Base-by-base conservation (phyloP, 2,113 vertebrate species). In the Natator depressus region DNA sequence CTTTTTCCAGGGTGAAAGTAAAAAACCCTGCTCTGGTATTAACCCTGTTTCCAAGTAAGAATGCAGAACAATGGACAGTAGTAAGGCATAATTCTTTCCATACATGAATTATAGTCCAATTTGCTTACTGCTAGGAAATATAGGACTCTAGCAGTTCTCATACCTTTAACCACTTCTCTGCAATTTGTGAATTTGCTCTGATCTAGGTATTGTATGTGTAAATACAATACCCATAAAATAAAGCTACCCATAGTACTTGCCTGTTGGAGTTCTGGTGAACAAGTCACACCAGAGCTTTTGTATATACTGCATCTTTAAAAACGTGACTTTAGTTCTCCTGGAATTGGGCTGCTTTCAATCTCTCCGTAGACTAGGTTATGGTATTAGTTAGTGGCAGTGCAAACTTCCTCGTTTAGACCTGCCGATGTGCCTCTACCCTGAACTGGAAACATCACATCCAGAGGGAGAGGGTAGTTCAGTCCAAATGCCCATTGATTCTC, bases 31-130 rank as follows among this genome's bases (percentile, higher is more conserved):
- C 78, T 87, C 80, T 93, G 91, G 42, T 93, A 95, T 90, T 89
- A 91, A 91, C 76, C 88, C 55, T 94, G 51, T 90, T 97, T 96
- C 90, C 91, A 94, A 88, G 54, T 93, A 93, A 85, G 78, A 80
- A 88, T 96, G 90, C 55, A 89, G 72, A 96, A 93, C 82, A 89
- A 84, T 90, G 91, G 80, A 95, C 47, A 90, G 59, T 90, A 69
- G n/a, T 90, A 79, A 1, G n/a, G 84, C 93, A 92, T 94, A 94
- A 96, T 96, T 94, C 62, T 96, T 98, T 96, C 94, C 91, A 96
- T 94, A 86, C 76, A 91, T 91, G 87, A 96, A 57, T 85, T 97
- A 91, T 20, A 91, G 87, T 13, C n/a, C 50, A 80, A 91, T 96
- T 95, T 96, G 7, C 65, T 25, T 96, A 85, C 81, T 6, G 11